Conservation (phyloP, 1,140 invertebrate genomes). For the Heliothis subflexa region DNA sequence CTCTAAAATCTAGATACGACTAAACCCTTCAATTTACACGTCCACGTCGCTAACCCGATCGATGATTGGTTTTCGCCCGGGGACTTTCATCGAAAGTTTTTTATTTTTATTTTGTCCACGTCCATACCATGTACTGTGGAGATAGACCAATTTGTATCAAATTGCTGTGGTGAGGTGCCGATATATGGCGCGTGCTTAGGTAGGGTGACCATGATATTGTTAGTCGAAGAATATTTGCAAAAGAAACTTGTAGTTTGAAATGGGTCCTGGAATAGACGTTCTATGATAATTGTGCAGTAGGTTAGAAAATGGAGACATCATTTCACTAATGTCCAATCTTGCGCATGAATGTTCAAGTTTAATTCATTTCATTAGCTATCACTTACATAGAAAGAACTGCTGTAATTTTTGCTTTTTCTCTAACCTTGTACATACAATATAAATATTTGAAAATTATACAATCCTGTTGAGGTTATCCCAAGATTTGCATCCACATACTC, state of each 20-base stretch:
- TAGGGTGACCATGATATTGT: background rate
- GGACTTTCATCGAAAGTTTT: slow-evolving; percentile 1
- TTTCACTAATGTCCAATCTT: no score
- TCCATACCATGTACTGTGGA: background rate
- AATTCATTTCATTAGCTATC: no score
- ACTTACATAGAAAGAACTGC: no score
- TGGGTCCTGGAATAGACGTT: no score
- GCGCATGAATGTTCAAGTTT: no score
- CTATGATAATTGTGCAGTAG: no score
- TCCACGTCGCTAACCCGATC: background rate
- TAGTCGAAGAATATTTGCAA: background rate
- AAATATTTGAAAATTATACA: background rate
- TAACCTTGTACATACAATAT: no score
- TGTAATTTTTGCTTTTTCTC: no score
- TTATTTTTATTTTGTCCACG: slow-evolving; percentile 38
- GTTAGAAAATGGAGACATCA: no score
- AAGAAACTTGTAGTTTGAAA: no score
- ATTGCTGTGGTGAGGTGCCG: slow-evolving; percentile 29
- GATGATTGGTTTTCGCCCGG: slow-evolving; percentile 22
- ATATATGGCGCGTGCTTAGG: slow-evolving; percentile 14
- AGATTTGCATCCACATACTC: background rate
- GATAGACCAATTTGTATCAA: slow-evolving; percentile 38
- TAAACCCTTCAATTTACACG: slow-evolving; percentile 25
- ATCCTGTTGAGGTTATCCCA: background rate
- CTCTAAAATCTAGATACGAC: background rate